Evolutionary conservation across 2,797 vertebrate species (phyloP).

Genomic region (Hapalemur alaotrensis): DNA sequence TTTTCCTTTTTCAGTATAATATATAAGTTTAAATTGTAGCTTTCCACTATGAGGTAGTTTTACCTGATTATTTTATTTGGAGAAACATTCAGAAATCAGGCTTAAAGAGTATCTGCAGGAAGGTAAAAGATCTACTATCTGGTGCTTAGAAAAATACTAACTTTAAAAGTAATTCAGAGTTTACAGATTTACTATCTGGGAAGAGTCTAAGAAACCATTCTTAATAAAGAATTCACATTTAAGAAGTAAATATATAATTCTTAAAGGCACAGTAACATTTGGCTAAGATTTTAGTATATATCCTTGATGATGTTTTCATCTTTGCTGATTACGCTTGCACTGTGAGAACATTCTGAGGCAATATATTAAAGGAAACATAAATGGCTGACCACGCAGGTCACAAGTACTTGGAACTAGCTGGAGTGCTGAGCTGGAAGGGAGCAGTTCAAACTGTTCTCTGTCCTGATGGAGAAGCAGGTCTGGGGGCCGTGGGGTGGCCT

Average conservation of each 20-base stretch:
- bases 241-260: background rate
- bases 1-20: background rate
- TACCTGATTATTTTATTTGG: background rate
- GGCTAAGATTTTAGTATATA: background rate
- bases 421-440: background rate
- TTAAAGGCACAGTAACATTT: background rate
- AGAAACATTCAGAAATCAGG: background rate
- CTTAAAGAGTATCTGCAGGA: background rate
- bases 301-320: background rate
- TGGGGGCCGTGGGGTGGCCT: background rate
- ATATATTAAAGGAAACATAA: fast-evolving
- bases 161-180: background rate
- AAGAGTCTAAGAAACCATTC: background rate
- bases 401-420: background rate
- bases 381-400: background rate
- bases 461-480: background rate
- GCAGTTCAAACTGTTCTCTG: background rate
- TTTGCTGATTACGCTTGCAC: fast-evolving
- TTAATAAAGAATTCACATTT: background rate
- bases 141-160: background rate
- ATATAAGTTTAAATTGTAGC: background rate
- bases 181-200: background rate
- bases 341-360: background rate
- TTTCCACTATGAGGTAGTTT: background rate
- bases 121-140: background rate